Percentiles rank a stretch among this genome's conserved stretches.
These are phyloP conservation scores for Clarias pachynema DNA, from an alignment of 2,797 vertebrate species.

Conservation along the genomic window DNA sequence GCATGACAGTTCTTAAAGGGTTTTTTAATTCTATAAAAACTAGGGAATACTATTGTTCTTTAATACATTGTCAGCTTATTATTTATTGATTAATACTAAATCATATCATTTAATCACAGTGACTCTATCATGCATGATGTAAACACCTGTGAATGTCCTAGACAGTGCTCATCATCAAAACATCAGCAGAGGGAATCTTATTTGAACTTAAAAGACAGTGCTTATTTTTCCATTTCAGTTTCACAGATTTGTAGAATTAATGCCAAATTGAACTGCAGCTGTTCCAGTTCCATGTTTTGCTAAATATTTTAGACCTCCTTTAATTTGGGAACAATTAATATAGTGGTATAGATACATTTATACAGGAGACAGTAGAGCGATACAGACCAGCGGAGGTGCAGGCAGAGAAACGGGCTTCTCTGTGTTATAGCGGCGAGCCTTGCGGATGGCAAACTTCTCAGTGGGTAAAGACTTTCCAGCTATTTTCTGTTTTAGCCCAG, in stretches of 20 bases:
- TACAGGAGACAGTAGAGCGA: background rate
- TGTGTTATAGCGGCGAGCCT: conserved; percentile 89
- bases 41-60: background rate
- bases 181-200: background rate
- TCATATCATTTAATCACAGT: background rate
- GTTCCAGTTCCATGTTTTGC: background rate
- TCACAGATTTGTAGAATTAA: background rate
- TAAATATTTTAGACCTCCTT: background rate
- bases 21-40: background rate
- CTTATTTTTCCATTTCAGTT: background rate
- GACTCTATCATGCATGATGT: background rate
- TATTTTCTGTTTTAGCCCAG: conserved; percentile 94
- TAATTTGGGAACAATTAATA: background rate
- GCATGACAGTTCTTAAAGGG: background rate
- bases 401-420: conserved; percentile 84
- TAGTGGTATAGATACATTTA: background rate
- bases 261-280: background rate
- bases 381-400: conserved; percentile 88
- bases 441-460: conserved; percentile 97
- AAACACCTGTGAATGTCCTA: background rate
- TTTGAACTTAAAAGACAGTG: background rate
- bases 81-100: background rate
- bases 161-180: background rate
- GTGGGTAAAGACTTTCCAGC: conserved; percentile 96
- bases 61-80: background rate